Percentiles rank a stretch among this genome's conserved stretches.
Evolutionary conservation across 2,888 invertebrate genomes (phyloP).

Genomic region (Heteromurus nitidus): DNA sequence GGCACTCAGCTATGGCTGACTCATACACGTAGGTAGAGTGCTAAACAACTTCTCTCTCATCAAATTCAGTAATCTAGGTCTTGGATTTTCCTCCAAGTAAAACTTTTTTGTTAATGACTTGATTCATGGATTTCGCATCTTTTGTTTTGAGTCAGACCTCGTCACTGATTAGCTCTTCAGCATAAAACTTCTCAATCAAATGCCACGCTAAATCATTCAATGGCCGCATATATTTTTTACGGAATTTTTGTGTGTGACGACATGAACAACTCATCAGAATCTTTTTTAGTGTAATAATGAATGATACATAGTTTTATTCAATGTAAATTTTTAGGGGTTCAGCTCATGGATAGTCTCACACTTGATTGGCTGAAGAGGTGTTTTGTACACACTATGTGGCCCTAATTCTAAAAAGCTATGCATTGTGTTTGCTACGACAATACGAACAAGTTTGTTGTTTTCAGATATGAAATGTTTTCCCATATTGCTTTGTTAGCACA

Average conservation of each 20-base stretch:
- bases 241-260: constrained; percentile 12
- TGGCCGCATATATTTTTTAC: not conserved
- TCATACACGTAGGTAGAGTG: not conserved
- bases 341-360: constrained; percentile 27
- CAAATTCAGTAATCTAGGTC: constrained; percentile 50
- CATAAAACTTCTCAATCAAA: not conserved
- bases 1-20: not conserved
- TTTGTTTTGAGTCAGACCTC: not conserved
- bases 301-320: constrained; percentile 43
- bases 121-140: constrained; percentile 16
- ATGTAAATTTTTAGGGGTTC: constrained; percentile 50
- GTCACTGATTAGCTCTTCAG: too few relatives aligned
- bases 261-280: constrained; percentile 23
- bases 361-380: too few relatives aligned
- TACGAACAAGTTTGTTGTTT: too few relatives aligned
- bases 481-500: too few relatives aligned
- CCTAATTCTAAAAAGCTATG: too few relatives aligned
- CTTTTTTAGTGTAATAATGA: too few relatives aligned
- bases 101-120: constrained; percentile 24
- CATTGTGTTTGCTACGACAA: too few relatives aligned
- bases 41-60: constrained; percentile 6
- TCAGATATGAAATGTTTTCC: too few relatives aligned
- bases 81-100: constrained; percentile 41
- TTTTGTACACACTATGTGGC: too few relatives aligned
- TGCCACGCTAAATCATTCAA: too few relatives aligned